phyloP scores from a whole-genome alignment of 2,888 invertebrate species.

The Drosophila subsilvestris region DNA sequence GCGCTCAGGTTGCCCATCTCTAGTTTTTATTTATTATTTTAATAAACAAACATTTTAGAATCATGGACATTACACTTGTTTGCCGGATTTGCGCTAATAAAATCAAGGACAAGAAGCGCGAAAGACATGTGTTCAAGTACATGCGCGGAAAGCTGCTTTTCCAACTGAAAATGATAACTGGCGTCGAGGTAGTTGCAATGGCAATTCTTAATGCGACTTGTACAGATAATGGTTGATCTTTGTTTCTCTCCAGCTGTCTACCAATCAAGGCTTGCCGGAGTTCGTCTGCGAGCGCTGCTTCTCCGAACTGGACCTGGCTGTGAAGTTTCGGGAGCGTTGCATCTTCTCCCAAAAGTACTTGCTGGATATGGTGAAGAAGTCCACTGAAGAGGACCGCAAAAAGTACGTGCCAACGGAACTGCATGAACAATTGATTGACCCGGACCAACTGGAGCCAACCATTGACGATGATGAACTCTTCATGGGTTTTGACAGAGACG shows the following conservation, averaged over 20 bases:
- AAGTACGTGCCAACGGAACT: slow-evolving; percentile 26
- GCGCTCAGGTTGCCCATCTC: not conserved
- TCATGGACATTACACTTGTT: slow-evolving; percentile 42
- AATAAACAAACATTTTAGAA: slow-evolving; percentile 25
- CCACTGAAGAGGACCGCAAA: not conserved
- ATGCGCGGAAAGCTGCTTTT: slow-evolving; percentile 48
- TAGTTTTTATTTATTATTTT: not conserved
- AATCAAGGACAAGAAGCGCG: slow-evolving; percentile 56
- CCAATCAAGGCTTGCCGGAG: slow-evolving; percentile 45
- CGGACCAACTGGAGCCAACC: slow-evolving; percentile 37
- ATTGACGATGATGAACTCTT: slow-evolving; percentile 4
- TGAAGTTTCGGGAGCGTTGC: slow-evolving; percentile 68
- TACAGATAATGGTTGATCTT: not conserved
- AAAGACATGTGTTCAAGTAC: slow-evolving; percentile 55
- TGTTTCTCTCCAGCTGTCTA: slow-evolving; percentile 37
- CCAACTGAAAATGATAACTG: slow-evolving; percentile 60
- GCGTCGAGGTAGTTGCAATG: slow-evolving; percentile 44
- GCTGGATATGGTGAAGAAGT: slow-evolving; percentile 38
- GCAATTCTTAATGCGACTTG: not conserved
- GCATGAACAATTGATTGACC: slow-evolving; percentile 59
- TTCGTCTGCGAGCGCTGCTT: slow-evolving; percentile 61
- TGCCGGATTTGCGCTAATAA: slow-evolving; percentile 70
- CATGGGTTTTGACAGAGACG: not conserved
- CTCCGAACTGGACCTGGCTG: slow-evolving; percentile 65
- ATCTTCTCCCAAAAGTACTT: slow-evolving; percentile 68